Conservation (phyloP, 1,140 invertebrate genomes). For the Formica selysi region DNA sequence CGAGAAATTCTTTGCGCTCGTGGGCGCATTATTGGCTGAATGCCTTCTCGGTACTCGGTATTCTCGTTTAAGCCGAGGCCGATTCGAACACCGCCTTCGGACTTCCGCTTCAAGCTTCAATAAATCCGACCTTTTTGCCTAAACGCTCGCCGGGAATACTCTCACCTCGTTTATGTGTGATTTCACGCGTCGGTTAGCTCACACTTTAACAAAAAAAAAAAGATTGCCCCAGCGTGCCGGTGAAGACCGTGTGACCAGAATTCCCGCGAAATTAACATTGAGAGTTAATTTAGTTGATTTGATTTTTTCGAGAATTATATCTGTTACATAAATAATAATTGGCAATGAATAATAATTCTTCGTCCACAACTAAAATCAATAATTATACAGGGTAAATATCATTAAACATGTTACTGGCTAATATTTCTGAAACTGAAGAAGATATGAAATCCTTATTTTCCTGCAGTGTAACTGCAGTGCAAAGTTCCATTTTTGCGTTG, state of each 20-base stretch:
- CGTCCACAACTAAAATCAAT: not conserved
- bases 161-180: conserved; percentile 73
- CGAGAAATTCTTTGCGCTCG: conserved; percentile 81
- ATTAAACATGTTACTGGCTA: too few species aligned
- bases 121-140: conserved; percentile 59
- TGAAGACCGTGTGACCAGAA: conserved; percentile 44
- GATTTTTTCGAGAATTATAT: not conserved
- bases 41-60: conserved; percentile 75
- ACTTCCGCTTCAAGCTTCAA: conserved; percentile 73
- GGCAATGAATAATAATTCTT: not conserved
- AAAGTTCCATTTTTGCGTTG: too few species aligned
- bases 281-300: conserved; percentile 20
- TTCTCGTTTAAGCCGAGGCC: conserved; percentile 48
- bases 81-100: conserved; percentile 69
- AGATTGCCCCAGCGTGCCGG: not conserved
- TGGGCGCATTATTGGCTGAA: conserved; percentile 81
- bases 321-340: not conserved
- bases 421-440: too few species aligned
- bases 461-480: too few species aligned
- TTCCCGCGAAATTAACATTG: conserved; percentile 44
- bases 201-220: conserved; percentile 35
- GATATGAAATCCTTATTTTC: too few species aligned
- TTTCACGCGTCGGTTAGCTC: conserved; percentile 58
- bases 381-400: not conserved
- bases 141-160: conserved; percentile 72